Base-by-base conservation (phyloP, 2,888 invertebrate genomes). In the Plagodis pulveraria region DNA sequence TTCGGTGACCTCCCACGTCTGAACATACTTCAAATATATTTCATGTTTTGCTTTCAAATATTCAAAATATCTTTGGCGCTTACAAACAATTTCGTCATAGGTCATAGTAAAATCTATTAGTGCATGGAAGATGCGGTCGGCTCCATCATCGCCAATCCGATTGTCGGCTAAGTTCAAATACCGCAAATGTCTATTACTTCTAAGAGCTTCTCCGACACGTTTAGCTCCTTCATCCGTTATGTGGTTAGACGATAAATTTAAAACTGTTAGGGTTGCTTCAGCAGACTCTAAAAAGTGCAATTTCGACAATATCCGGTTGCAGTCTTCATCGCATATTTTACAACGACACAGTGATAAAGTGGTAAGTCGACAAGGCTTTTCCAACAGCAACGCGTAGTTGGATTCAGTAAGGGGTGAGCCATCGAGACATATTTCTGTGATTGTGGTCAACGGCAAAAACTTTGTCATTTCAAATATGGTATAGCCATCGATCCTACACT, bases 141-240 rank as follows among this genome's bases (percentile, higher is more conserved):
- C 84, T 10, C 87, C 88, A 7, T 69, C 70, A 55, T 86, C 85
- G 42, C 67, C 57, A 11, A 87, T 81, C 57, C 60, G 77, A 72
- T 89, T 88, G 58, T 76, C 80, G 2, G 87, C 76, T 58, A 87
- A 62, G 73, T 86, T 87, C 54, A 87, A 80, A 77, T 84, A 86
- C 61, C 81, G 74, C 74, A 89, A 80, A 70, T 70, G 70, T 67
- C 87, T 81, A 76, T 89, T 89, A 56, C 63, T 78, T 71, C 82
- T 78, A 38, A 87, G 68, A 64, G 80, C 79, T 63, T 71, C 71
- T 38, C 73, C 77, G 36, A 87, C 66, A 66, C 72, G 53, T 72
- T 76, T 76, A n/a, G 78, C 82, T 52, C 86, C 87, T 40, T 62
- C 65, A 65, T 89, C 83, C n/a, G 83, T 84, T 68, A 86, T 85